Evolutionary conservation across 2,797 vertebrate genomes (phyloP).

Genomic region (Leucoraja ocellata): DNA sequence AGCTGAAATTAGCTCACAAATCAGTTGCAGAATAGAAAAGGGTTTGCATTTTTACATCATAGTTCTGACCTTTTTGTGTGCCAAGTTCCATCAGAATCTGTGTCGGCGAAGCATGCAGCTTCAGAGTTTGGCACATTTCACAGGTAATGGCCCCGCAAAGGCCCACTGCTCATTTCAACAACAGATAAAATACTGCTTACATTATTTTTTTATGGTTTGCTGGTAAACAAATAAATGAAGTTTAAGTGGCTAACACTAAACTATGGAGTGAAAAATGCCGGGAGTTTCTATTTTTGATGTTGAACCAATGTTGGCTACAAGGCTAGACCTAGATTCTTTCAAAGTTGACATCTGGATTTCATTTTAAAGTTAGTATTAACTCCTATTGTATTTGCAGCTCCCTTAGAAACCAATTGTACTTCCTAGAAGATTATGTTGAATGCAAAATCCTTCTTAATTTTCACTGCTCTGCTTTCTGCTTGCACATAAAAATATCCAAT

Average conservation of each 20-base stretch:
- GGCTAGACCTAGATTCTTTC: slow-evolving; percentile 14
- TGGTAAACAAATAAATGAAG: not conserved
- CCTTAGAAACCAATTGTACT: slow-evolving; percentile 26
- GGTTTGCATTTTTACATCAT: slow-evolving; percentile 9
- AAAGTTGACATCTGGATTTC: slow-evolving; percentile 32
- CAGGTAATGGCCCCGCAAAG: slow-evolving; percentile 27
- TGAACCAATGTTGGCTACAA: slow-evolving; percentile 14
- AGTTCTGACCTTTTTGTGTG: not conserved
- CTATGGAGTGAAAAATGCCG: not conserved
- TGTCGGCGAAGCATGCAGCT: not conserved
- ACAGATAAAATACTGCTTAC: not conserved
- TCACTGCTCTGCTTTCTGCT: not conserved
- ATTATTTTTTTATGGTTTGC: not conserved
- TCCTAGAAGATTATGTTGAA: not conserved
- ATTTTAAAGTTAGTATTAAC: slow-evolving; percentile 26
- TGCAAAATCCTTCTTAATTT: slow-evolving; percentile 17
- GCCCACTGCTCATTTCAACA: not conserved
- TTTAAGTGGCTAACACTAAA: not conserved
- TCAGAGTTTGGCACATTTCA: slow-evolving; percentile 19
- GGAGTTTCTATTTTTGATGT: slow-evolving; percentile 25
- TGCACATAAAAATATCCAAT: not conserved
- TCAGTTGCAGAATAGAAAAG: not conserved
- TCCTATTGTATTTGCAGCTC: slow-evolving; percentile 28
- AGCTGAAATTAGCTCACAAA: slow-evolving; percentile 4
- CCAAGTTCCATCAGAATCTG: slow-evolving; percentile 14